These are phyloP conservation scores for Scaptomyza hsui DNA, from an alignment of 1,140 invertebrate species.

Conservation along the genomic window DNA sequence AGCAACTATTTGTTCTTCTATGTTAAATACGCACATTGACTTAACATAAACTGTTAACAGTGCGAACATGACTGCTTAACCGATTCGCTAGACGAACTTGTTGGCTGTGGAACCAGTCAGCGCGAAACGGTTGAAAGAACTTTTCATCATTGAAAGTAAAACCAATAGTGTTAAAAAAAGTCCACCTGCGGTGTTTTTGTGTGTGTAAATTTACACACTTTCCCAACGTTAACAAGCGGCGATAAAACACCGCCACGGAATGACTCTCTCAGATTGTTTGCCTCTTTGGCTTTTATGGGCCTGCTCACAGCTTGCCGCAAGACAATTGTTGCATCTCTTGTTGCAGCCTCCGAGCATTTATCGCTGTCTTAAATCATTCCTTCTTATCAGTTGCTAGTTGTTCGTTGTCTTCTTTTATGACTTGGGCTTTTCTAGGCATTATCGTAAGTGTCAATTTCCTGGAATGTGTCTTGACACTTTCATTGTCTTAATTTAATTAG, in stretches of 20 bases:
- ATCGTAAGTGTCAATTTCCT: slow-evolving; percentile 46
- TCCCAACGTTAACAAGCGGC: slow-evolving; percentile 66
- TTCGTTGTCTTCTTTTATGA: slow-evolving; percentile 65
- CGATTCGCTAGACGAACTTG: slow-evolving; percentile 21
- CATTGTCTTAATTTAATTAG: slow-evolving; percentile 70
- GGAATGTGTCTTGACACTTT: slow-evolving; percentile 67
- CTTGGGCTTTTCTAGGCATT: slow-evolving; percentile 36
- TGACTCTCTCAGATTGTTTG: slow-evolving; percentile 33
- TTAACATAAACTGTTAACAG: slow-evolving; percentile 25
- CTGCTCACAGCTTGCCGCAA: slow-evolving; percentile 30
- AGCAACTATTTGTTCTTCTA: too few species aligned
- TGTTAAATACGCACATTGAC: background rate
- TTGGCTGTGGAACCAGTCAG: slow-evolving; percentile 14
- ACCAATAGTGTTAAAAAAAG: slow-evolving; percentile 38
- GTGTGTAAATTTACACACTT: slow-evolving; percentile 79
- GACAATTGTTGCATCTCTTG: slow-evolving; percentile 37
- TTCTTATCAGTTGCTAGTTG: slow-evolving; percentile 49
- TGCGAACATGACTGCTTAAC: slow-evolving; percentile 19
- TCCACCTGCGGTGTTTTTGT: slow-evolving; percentile 45
- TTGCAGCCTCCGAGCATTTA: slow-evolving; percentile 57
- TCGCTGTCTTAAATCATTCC: slow-evolving; percentile 55
- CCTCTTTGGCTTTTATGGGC: slow-evolving; percentile 28
- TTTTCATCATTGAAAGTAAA: slow-evolving; percentile 67
- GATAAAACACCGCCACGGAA: slow-evolving; percentile 55
- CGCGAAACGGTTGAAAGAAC: slow-evolving; percentile 18